Percentiles rank a stretch among this genome's conserved stretches.
phyloP scores from a whole-genome alignment of 2,113 vertebrate species.

The Dromiciops gliroides region DNA sequence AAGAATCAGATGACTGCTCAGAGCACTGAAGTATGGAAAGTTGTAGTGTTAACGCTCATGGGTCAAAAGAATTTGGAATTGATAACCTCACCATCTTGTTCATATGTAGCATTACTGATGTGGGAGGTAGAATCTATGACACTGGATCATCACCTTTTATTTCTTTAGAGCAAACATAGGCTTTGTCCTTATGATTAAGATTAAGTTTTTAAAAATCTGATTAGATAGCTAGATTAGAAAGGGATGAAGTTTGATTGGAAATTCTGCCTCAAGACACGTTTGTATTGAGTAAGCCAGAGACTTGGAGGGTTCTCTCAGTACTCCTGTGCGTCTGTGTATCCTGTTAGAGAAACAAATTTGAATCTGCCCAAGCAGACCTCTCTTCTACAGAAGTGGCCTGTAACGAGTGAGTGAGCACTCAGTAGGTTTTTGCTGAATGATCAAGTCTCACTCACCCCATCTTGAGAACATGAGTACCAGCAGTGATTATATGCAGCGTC shows the following conservation, averaged over 20 bases:
- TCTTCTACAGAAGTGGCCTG: neutral
- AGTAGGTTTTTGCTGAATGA: neutral
- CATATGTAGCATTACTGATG: neutral
- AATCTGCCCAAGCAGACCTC: neutral
- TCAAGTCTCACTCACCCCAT: neutral
- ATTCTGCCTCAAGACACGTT: neutral
- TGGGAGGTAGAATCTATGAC: neutral
- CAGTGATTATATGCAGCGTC: neutral
- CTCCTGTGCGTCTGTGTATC: neutral
- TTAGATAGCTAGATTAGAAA: neutral
- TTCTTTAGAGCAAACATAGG: neutral
- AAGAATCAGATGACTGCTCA: neutral
- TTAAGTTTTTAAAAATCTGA: neutral
- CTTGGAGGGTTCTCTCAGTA: neutral
- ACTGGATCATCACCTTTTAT: neutral
- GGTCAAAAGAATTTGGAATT: neutral
- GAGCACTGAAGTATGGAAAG: neutral
- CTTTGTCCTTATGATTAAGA: neutral
- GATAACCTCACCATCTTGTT: neutral
- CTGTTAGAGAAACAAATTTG: neutral
- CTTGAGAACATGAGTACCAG: neutral
- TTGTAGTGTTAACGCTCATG: neutral
- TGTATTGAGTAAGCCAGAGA: fast-evolving
- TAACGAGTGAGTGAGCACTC: neutral
- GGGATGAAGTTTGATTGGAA: fast-evolving